Evolutionary conservation across 1,140 invertebrate species (phyloP), one percentile per base, ranked within the genome.

Genomic region (Sinella curviseta): DNA sequence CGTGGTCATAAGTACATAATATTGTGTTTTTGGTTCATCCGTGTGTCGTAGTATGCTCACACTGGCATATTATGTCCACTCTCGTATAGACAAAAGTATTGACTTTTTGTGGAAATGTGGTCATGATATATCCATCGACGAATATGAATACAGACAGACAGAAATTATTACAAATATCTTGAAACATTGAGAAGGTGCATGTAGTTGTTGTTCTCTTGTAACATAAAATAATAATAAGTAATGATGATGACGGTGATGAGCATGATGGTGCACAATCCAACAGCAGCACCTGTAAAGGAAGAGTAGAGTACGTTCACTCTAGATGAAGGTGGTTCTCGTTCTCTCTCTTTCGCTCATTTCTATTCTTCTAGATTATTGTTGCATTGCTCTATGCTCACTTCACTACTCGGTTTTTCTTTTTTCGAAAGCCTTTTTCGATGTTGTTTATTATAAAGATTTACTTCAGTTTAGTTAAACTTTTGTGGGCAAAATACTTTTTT

Each of bases 181-280:
- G 4, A 48, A 48, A 48, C 39, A 60, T 60, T n/a, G n/a, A n/a
- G 57, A 60, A 60, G 39, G 17, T 8, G 39, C 39, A 48, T 48
- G 39, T n/a, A 14, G n/a, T n/a, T n/a, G n/a, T n/a, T n/a, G n/a
- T n/a, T n/a, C n/a, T n/a, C 8, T 17, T n/a, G 8, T 60, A n/a
- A 60, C 24, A 60, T 60, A 60, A n/a, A n/a, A 70, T 70, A 33
- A 70, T 70, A 70, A 70, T 31, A n/a, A 33, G n/a, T n/a, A n/a
- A 70, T 31, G 65, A 30, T 30, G 55, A 24, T 60, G n/a, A n/a
- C n/a, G 55, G n/a, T 26, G 55, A 60, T 60, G 55, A 14, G 14
- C 3, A 60, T 60, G 55, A n/a, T 8, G 55, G 24, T 60, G 55
- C 55, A 60, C 55, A 60, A 60, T 12, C 12, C 55, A 24, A n/a